Conservation (phyloP, 1,140 invertebrate genomes). For the Hirudo medicinalis region DNA sequence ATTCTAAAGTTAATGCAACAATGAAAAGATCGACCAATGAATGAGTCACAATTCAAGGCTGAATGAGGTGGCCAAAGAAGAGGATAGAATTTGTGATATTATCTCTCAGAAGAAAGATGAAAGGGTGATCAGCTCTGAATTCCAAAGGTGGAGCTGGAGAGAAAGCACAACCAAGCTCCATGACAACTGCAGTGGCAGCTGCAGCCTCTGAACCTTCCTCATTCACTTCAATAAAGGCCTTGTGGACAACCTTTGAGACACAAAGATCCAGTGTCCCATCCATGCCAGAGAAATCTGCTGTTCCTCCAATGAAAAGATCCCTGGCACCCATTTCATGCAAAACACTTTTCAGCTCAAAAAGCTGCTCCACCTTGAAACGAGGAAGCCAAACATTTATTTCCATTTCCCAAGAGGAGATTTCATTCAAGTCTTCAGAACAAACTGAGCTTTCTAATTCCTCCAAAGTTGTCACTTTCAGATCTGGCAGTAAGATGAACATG, state of each 20-base stretch:
- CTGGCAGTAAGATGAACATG: conserved; percentile 61
- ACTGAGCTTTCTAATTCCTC: conserved; percentile 43
- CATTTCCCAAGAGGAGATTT: not conserved
- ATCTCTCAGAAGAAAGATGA: conserved; percentile 62
- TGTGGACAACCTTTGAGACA: conserved; percentile 40
- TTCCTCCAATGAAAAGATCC: conserved; percentile 23
- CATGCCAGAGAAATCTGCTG: conserved; percentile 30
- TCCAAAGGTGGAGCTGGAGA: conserved; percentile 17
- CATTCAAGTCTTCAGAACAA: conserved; percentile 39
- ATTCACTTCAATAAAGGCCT: conserved; percentile 48
- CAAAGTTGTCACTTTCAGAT: conserved; percentile 31
- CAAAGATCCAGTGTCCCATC: conserved; percentile 25
- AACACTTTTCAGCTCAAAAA: conserved; percentile 28
- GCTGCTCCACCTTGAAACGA: conserved; percentile 32
- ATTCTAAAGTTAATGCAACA: no score
- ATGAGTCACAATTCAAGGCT: no score
- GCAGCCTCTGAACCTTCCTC: conserved; percentile 40
- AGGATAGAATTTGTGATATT: conserved; percentile 27
- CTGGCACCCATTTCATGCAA: conserved; percentile 35
- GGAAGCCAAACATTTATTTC: conserved; percentile 30
- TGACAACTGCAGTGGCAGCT: conserved; percentile 29
- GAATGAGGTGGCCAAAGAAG: conserved; percentile 29
- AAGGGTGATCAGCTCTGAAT: conserved; percentile 58
- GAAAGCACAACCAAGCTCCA: not conserved
- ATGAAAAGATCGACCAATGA: no score